Conservation (phyloP, 1,140 invertebrate genomes). For the Caenorhabditis brenneri region DNA sequence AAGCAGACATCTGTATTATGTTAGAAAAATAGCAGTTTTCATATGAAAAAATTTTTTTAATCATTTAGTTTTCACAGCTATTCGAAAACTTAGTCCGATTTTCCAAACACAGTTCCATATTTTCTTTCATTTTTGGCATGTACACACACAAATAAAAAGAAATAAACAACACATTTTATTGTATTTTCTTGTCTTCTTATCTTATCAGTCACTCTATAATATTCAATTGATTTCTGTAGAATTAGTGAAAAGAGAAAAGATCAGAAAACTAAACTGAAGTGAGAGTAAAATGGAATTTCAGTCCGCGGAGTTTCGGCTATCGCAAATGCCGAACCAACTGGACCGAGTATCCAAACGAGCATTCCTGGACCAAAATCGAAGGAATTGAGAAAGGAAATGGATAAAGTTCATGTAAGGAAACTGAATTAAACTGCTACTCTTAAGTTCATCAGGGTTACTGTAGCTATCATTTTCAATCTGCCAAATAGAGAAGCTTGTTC, state of each 20-base stretch:
- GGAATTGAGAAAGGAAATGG: slow-evolving; percentile 75
- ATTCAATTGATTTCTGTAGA: background rate
- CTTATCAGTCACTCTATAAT: background rate
- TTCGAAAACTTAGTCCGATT: too few relatives aligned
- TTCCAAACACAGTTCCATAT: background rate
- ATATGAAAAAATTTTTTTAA: too few relatives aligned
- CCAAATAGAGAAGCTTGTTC: too few relatives aligned
- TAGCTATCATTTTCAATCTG: too few relatives aligned
- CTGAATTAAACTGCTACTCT: too few relatives aligned
- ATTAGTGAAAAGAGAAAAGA: background rate
- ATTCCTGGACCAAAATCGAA: slow-evolving; percentile 80
- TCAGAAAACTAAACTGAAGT: background rate
- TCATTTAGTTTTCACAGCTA: too few relatives aligned
- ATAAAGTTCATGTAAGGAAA: slow-evolving; percentile 70
- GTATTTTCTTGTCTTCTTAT: background rate
- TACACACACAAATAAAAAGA: background rate
- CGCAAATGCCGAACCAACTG: slow-evolving; percentile 75
- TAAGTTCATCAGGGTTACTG: too few relatives aligned
- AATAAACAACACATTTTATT: slow-evolving; percentile 23
- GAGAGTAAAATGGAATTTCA: background rate
- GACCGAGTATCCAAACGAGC: slow-evolving; percentile 76
- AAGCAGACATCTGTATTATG: background rate
- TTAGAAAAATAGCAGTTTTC: background rate
- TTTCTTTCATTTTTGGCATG: background rate
- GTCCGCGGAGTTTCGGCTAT: slow-evolving; percentile 46